Conservation (phyloP, 2,797 vertebrate species). For the Antennarius maculatus region DNA sequence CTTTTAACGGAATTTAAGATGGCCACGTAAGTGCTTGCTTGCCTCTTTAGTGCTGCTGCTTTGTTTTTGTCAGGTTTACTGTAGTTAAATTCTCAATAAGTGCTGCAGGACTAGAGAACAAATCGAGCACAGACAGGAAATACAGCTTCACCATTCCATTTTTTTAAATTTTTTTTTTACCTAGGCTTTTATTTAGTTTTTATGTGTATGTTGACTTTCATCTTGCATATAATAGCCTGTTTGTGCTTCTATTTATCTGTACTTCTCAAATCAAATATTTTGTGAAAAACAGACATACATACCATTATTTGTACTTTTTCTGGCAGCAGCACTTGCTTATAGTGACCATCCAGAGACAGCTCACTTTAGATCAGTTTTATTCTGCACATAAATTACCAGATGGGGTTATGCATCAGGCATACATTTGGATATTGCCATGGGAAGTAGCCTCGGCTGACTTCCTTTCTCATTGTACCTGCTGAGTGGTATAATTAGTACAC, state of each 20-base stretch:
- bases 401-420: constrained; percentile 37
- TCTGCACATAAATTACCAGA: constrained; percentile 23
- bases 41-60: neutral
- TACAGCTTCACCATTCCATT: neutral
- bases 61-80: constrained; percentile 23
- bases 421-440: constrained; percentile 12
- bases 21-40: constrained; percentile 6
- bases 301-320: neutral
- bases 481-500: constrained; percentile 54
- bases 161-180: neutral
- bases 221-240: neutral
- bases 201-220: constrained; percentile 7
- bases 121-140: constrained; percentile 14
- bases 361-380: constrained; percentile 32
- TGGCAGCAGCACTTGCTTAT: neutral
- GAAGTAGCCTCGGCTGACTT: constrained; percentile 33
- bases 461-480: constrained; percentile 36
- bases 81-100: constrained; percentile 28
- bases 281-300: neutral
- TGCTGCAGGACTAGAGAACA: constrained; percentile 8
- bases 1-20: constrained; percentile 28
- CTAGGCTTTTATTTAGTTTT: neutral
- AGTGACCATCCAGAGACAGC: constrained; percentile 15
- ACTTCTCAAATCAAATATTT: neutral
- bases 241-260: neutral